Evolutionary conservation across 2,888 invertebrate species (phyloP), one percentile per base, ranked within the genome.

Genomic region (Leucania comma): DNA sequence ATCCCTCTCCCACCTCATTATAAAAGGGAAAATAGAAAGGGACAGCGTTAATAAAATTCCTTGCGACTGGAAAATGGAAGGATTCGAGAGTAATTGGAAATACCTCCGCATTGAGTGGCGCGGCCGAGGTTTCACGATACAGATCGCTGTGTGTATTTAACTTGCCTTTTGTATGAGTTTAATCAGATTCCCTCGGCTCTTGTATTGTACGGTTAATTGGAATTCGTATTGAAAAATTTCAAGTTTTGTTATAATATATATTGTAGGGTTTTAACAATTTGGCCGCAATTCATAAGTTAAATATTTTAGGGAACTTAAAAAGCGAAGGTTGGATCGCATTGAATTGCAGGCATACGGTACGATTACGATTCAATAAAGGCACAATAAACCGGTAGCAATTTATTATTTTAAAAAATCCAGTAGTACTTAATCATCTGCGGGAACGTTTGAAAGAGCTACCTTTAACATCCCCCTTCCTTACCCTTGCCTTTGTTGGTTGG

Each of bases 21-120:
- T 83, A 82, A 82, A 82, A 70, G 73, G 67, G 72, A 68, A 57
- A 72, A 68, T 63, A 73, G 92, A 95, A 85, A 88, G 90, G 87
- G 95, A 95, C 68, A 85, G 91, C 76, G 72, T 85, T 90, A 90
- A 92, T 93, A 93, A 95, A 94, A 93, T 93, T 93, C 91, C 89
- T 90, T 84, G 90, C 87, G 85, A 91, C 89, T 90, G 92, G 93
- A 93, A 95, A 94, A 94, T 93, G 93, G 94, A 92, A 93, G 95
- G 95, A 94, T 95, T 94, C 92, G 90, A 92, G 93, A 93, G 94
- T 96, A 96, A 96, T 96, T 96, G 96, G 94, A 96, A 96, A 96
- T 96, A 94, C 96, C 95, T 94, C 90, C 85, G 90, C 92, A 94
- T 94, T 93, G 94, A 94, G 92, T 92, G 91, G 90, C 87, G 91